These are phyloP conservation scores for Julus scandinavius DNA, from an alignment of 2,888 invertebrate species.

Conservation along the genomic window DNA sequence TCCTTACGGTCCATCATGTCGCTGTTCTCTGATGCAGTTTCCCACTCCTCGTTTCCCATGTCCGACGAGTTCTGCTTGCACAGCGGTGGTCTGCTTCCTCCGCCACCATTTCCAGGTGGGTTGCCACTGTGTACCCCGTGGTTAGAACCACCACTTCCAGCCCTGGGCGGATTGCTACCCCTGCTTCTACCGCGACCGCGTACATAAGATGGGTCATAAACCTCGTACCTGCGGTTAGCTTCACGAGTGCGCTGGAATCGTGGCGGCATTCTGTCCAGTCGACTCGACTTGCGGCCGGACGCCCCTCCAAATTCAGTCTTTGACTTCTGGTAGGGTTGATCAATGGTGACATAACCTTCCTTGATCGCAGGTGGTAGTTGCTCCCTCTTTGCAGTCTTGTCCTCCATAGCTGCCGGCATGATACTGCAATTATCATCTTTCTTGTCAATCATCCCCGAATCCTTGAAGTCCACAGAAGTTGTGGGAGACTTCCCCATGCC, in stretches of 20 bases:
- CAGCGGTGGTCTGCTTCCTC: slow-evolving; percentile 56
- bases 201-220: slow-evolving; percentile 63
- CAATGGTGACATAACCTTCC: not conserved
- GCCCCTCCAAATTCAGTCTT: slow-evolving; percentile 51
- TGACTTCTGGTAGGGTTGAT: not conserved
- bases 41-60: slow-evolving; percentile 72
- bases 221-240: slow-evolving; percentile 62
- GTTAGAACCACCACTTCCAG: slow-evolving; percentile 60
- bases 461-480: slow-evolving; percentile 60
- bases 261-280: slow-evolving; percentile 60
- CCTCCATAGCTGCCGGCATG: slow-evolving; percentile 58
- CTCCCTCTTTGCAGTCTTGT: slow-evolving; percentile 64
- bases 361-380: slow-evolving; percentile 63
- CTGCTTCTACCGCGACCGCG: slow-evolving; percentile 57
- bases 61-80: slow-evolving; percentile 57
- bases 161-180: slow-evolving; percentile 60
- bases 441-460: slow-evolving; percentile 77
- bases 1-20: slow-evolving; percentile 65
- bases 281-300: slow-evolving; percentile 54
- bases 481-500: slow-evolving; percentile 60
- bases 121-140: slow-evolving; percentile 56
- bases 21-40: slow-evolving; percentile 83
- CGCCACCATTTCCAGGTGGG: slow-evolving; percentile 40
- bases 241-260: slow-evolving; percentile 59
- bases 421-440: slow-evolving; percentile 79